Conservation (phyloP, 2,888 invertebrate species). For the Lobophora halterata region DNA sequence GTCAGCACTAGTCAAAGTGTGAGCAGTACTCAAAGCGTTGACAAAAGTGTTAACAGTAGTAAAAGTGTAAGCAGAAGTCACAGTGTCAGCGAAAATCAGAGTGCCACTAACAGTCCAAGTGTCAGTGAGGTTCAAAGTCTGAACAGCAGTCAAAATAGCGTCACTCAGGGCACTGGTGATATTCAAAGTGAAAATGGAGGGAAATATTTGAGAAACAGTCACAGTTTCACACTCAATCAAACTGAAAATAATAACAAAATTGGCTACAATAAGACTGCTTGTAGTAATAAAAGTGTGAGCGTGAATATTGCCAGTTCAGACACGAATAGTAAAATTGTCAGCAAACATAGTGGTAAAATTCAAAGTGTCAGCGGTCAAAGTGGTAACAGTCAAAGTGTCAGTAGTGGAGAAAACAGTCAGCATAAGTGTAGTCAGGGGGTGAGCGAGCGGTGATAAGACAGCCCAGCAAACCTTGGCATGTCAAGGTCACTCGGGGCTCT, state of each 20-base stretch:
- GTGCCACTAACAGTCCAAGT: constrained; percentile 4
- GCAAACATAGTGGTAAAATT: background rate
- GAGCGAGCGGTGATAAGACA: constrained; percentile 40
- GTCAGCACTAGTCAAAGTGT: constrained; percentile 6
- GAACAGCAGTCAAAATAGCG: constrained; percentile 9
- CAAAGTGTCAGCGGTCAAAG: constrained; percentile 1
- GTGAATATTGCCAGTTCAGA: constrained; percentile 3
- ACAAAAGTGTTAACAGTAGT: constrained; percentile 14
- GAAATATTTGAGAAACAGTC: constrained; percentile 8
- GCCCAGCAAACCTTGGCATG: constrained; percentile 33
- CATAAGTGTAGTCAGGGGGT: constrained; percentile 8
- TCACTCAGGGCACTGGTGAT: constrained; percentile 3
- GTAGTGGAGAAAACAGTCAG: constrained; percentile 6
- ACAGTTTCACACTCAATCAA: constrained; percentile 14
- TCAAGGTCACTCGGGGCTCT: too few relatives aligned
- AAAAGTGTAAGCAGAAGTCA: constrained; percentile 20
- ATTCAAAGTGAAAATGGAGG: constrained; percentile 5
- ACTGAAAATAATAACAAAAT: constrained; percentile 1
- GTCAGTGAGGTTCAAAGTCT: constrained; percentile 7
- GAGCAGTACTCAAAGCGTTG: constrained; percentile 4
- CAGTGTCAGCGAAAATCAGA: constrained; percentile 15
- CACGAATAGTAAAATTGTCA: constrained; percentile 1
- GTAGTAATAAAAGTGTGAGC: constrained; percentile 3
- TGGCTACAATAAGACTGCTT: background rate
- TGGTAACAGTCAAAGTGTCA: background rate